phyloP scores from a whole-genome alignment of 2,113 vertebrate genomes.

The Argyrosomus japonicus region DNA sequence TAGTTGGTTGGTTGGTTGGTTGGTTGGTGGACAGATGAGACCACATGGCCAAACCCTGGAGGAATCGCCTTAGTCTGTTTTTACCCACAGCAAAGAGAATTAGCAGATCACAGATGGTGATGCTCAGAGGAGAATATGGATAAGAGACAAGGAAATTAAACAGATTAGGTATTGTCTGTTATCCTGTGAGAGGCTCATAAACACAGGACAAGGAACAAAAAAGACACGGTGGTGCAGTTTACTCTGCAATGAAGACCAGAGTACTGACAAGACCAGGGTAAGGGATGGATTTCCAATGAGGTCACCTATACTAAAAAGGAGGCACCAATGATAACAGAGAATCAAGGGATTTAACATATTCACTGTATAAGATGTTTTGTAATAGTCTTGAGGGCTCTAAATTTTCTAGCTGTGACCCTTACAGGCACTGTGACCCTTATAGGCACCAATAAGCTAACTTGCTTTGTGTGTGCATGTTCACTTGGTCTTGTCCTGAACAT shows the following conservation, averaged over 20 bases:
- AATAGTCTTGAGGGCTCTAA: background rate
- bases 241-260: slow-evolving; percentile 1
- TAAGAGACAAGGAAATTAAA: slow-evolving; percentile 21
- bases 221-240: background rate
- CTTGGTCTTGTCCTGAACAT: background rate
- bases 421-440: background rate
- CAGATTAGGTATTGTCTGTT: slow-evolving; percentile 27
- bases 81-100: slow-evolving; percentile 40
- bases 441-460: background rate
- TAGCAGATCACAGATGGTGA: slow-evolving; percentile 50
- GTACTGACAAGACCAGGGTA: background rate
- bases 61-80: slow-evolving; percentile 10
- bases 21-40: slow-evolving; percentile 36
- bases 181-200: slow-evolving; percentile 23
- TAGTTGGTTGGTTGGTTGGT: background rate
- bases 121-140: slow-evolving; percentile 17
- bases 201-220: background rate
- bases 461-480: background rate
- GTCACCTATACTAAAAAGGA: background rate
- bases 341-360: background rate
- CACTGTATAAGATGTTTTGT: background rate
- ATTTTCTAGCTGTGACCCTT: background rate
- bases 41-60: slow-evolving; percentile 21
- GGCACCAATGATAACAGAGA: background rate
- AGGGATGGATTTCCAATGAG: background rate